Evolutionary conservation across 1,140 invertebrate genomes (phyloP), one percentile per base, ranked within the genome.

Genomic region (Aphelinus atriplicis): DNA sequence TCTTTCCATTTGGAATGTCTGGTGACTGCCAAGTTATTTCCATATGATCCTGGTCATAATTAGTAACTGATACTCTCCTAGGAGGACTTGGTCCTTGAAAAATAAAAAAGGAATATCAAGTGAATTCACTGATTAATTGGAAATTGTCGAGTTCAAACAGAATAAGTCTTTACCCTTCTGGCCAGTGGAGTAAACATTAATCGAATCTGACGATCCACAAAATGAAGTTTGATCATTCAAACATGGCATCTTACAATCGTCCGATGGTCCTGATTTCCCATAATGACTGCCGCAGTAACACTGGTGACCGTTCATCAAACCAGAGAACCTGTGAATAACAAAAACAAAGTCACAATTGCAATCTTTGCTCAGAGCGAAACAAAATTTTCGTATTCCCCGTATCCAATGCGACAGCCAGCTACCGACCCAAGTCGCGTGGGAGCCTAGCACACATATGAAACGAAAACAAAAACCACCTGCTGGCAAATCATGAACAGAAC

Each of bases 1-100:
- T 86, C 2, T 88, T 84, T 10, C 92, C 93, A 84, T 93, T 93
- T 2, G 89, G 85, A 71, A 90, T 85, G 42, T 84, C 69, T 1
- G 93, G 92, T 42, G 87, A 86, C 45, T 83, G 77, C 92, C 92
- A 94, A 1, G 81, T 86, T 65, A 87, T 66, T 57, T 78, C 50
- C 0, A 87, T 74, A 55, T 76, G 78, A 55, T 77, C 76, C 57
- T 75, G 71, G 42, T 77, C 71, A 43, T 71, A 82, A 4, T 77
- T 67, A 4, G 61, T 72, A 45, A 85, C 73, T 53, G 76, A 51
- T 42, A 82, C 66, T 53, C 71, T 58, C 67, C 82, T 80, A 45
- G 84, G 85, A 71, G 84, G 84, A 81, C 85, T 86, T 26, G 86
- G 82, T 75, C 83, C 84, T 85, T 47, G 5, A 68, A 75, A 62